Percentiles rank a stretch among this genome's conserved stretches.
phyloP scores from a whole-genome alignment of 2,113 vertebrate genomes.

The Eptatretus burgeri region DNA sequence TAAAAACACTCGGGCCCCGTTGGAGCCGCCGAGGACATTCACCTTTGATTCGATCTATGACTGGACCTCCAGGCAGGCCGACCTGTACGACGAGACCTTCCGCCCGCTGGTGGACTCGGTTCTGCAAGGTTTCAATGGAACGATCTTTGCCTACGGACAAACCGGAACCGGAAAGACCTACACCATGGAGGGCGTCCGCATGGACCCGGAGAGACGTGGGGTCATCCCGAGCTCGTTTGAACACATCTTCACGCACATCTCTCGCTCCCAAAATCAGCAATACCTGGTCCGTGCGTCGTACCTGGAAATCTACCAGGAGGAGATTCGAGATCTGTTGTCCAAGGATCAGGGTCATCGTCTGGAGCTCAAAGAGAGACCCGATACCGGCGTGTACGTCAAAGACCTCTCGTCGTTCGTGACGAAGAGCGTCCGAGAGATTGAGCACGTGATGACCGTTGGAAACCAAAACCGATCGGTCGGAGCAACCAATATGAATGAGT shows the following conservation, averaged over 20 bases:
- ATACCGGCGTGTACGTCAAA: constrained; percentile 58
- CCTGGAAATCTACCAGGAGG: constrained; percentile 90
- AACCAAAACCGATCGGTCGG: constrained; percentile 57
- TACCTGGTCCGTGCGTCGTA: constrained; percentile 87
- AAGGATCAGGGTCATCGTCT: constrained; percentile 58
- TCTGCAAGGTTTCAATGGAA: constrained; percentile 65
- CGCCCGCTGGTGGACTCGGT: constrained; percentile 62
- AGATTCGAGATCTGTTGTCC: constrained; percentile 58
- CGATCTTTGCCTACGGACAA: constrained; percentile 65
- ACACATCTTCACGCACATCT: constrained; percentile 83
- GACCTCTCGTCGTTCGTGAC: constrained; percentile 73
- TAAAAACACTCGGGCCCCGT: constrained; percentile 32
- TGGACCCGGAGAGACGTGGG: constrained; percentile 39
- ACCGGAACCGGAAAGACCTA: constrained; percentile 81
- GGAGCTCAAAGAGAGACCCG: constrained; percentile 61
- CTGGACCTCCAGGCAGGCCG: constrained; percentile 36
- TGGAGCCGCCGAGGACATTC: constrained; percentile 53
- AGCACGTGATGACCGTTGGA: constrained; percentile 74
- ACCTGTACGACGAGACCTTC: constrained; percentile 59
- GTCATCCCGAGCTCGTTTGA: constrained; percentile 62
- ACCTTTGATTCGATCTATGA: constrained; percentile 78
- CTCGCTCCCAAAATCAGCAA: constrained; percentile 70
- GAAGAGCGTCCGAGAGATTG: constrained; percentile 70
- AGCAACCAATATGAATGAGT: constrained; percentile 75
- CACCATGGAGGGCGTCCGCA: constrained; percentile 57